Evolutionary conservation across 92 coral and sea anemone genomes (phyloP).

Genomic region (Actinostola sp.): DNA sequence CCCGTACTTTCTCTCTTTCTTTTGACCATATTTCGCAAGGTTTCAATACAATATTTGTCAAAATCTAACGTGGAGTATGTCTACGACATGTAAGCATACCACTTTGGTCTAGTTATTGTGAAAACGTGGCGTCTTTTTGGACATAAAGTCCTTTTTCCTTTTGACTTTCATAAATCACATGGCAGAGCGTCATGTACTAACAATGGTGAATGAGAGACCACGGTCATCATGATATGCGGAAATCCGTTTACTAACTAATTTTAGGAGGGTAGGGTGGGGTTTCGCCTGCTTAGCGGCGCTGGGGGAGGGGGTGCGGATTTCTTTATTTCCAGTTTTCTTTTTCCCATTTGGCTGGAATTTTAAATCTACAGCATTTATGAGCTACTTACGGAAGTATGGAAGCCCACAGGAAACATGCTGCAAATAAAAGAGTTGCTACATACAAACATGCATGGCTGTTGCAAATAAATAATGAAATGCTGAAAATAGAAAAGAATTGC

Average conservation of each 20-base stretch:
- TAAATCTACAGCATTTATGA: no score
- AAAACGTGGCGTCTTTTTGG: constrained; percentile 23
- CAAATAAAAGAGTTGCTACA: no score
- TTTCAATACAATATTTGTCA: neutral
- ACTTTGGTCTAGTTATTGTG: constrained; percentile 1
- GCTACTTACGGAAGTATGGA: no score
- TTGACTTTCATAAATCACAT: constrained; percentile 24
- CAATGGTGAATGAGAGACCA: constrained; percentile 30
- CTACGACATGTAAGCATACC: constrained; percentile 15
- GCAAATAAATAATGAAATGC: no score
- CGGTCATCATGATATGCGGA: constrained; percentile 12
- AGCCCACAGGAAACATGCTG: no score
- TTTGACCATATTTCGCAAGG: constrained; percentile 57
- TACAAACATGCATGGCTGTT: no score
- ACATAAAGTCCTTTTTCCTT: constrained; percentile 24
- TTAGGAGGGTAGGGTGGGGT: neutral
- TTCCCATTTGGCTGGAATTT: no score
- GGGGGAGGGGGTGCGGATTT: no score
- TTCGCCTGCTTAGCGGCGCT: no score
- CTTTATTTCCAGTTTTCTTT: no score
- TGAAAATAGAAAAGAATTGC: no score
- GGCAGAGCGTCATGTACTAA: constrained; percentile 33
- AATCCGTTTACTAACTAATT: neutral
- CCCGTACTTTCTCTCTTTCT: constrained; percentile 69
- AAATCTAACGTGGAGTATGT: neutral